phyloP scores from a whole-genome alignment of 2,797 vertebrate genomes.

The Poeciliopsis turneri region DNA sequence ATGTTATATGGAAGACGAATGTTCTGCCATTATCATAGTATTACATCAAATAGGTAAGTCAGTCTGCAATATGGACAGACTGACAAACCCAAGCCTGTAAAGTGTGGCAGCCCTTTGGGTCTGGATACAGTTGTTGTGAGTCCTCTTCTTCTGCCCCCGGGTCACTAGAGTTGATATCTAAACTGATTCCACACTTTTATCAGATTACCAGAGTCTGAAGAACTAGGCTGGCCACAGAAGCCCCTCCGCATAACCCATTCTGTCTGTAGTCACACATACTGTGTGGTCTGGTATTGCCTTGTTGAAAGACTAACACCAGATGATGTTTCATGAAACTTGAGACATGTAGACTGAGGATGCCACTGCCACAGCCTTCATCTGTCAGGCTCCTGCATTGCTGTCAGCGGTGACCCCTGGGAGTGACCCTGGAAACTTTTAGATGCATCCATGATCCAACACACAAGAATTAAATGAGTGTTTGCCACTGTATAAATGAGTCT shows the following conservation, averaged over 20 bases:
- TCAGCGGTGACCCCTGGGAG: neutral
- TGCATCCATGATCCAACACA: neutral
- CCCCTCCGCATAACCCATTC: neutral
- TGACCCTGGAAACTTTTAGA: neutral
- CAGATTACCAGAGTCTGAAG: neutral
- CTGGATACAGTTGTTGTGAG: neutral
- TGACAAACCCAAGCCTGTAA: neutral
- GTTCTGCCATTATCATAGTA: neutral
- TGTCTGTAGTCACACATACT: neutral
- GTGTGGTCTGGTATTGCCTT: neutral
- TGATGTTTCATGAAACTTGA: neutral
- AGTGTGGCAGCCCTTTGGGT: neutral
- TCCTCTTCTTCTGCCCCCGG: neutral
- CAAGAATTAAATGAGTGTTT: neutral
- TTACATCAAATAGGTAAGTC: neutral
- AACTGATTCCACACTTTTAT: conserved; percentile 1
- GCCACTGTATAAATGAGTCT: neutral
- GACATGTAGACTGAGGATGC: neutral
- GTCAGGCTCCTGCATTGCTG: neutral
- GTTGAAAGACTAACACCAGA: neutral
- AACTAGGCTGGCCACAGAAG: neutral
- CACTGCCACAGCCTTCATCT: neutral
- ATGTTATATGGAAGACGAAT: neutral
- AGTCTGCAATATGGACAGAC: neutral
- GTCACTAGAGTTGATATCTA: neutral